phyloP scores from a whole-genome alignment of 2,797 vertebrate species.

The Coregonus suidteri region DNA sequence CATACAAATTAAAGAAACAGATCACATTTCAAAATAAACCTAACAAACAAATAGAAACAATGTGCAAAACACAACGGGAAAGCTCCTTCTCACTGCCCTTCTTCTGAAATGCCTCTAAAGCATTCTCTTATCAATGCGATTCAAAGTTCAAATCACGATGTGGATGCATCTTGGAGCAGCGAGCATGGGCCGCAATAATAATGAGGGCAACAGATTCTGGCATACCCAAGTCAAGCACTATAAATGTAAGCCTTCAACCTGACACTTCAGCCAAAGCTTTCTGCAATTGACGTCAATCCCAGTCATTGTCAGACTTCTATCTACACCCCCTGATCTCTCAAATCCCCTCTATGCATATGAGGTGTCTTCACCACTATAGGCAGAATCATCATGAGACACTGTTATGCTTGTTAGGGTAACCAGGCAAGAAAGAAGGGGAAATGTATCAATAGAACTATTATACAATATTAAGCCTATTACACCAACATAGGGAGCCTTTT shows the following conservation, averaged over 20 bases:
- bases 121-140: not conserved
- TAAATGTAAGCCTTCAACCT: slow-evolving; percentile 37
- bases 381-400: not conserved
- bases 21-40: slow-evolving; percentile 7
- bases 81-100: not conserved
- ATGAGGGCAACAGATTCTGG: slow-evolving; percentile 26
- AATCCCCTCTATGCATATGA: slow-evolving; percentile 1
- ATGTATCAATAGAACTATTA: not conserved
- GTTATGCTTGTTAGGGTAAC: not conserved
- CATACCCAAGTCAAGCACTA: slow-evolving; percentile 27
- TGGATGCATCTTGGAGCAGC: not conserved
- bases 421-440: not conserved
- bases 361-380: not conserved
- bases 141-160: not conserved
- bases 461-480: not conserved
- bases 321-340: slow-evolving; percentile 51
- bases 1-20: slow-evolving; percentile 42
- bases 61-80: no score
- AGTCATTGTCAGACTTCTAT: slow-evolving; percentile 67
- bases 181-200: slow-evolving; percentile 5
- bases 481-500: not conserved
- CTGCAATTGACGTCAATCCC: slow-evolving; percentile 68
- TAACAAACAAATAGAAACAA: not conserved
- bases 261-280: slow-evolving; percentile 58
- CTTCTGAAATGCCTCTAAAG: not conserved